Base-by-base conservation (phyloP, 2,113 vertebrate genomes). In the Aramus guarauna region DNA sequence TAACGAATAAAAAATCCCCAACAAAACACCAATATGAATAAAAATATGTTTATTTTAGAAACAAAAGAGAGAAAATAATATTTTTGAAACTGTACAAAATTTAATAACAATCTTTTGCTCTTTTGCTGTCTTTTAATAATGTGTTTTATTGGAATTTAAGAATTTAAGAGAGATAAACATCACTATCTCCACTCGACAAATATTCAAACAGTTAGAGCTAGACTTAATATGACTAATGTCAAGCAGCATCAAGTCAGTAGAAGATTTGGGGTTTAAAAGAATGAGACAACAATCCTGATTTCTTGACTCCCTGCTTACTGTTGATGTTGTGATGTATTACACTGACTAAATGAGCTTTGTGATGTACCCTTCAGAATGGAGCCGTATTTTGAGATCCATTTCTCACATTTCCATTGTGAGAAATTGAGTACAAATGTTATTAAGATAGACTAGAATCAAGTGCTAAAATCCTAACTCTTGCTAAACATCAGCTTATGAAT, bases 1-100 rank as follows among this genome's bases (percentile, higher is more conserved):
- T 34, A 66, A 17, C 6, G 39, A 88, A 9, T 9, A 29, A 41
- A 36, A 24, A 0, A 52, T 6, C 23, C 1, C 1, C 2, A 68
- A 22, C 3, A 66, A 81, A 56, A 69, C 24, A 58, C 5, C 3
- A 53, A 24, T 34, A 48, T 26, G 3, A 45, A 39, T 58, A 23
- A 62, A 83, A 85, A 76, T 20, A 58, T 15, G 4, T 2, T 56
- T 55, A 9, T 26, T 68, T 87, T 56, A 34, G 62, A 80, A 53
- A 8, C 5, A 64, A 55, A 76, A 19, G 3, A 0, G 6, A n/a
- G 10, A 36, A 43, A 77, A 48, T 34, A 34, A 26, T 36, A 30
- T 55, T 83, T 69, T n/a, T 47, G 32, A 84, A 73, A 48, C 3
- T 14, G 20, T 58, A 62, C 3, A 56, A 16, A 30, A 53, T 63